Evolutionary conservation across 64 coral and sea anemone genomes (phyloP).

Genomic region (Dendrophyllia cribrosa): DNA sequence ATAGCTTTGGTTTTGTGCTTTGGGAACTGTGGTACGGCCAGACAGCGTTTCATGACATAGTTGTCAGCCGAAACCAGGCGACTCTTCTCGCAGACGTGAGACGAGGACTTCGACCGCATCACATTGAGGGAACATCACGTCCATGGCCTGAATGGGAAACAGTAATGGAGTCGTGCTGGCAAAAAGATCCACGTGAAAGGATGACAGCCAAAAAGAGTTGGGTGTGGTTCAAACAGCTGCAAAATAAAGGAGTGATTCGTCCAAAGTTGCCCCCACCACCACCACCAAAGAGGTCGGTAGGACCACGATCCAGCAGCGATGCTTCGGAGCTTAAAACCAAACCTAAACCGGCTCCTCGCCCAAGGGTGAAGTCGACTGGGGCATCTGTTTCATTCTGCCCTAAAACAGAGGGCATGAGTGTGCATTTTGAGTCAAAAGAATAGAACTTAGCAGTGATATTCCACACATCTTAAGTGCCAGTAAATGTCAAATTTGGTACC

Average conservation of each 20-base stretch:
- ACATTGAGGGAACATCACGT: neutral
- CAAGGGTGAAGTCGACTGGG: neutral
- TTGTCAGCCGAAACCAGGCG: too few relatives aligned
- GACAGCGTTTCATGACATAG: neutral
- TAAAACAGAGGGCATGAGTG: neutral
- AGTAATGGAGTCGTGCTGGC: constrained; percentile 26
- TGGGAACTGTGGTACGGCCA: constrained; percentile 47
- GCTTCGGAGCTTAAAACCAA: neutral
- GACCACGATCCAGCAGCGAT: neutral
- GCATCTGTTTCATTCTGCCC: neutral
- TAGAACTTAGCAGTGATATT: neutral
- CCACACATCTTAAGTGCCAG: neutral
- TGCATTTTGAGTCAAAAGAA: neutral
- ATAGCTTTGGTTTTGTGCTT: constrained; percentile 38
- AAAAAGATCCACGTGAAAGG: neutral
- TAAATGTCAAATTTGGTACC: too few relatives aligned
- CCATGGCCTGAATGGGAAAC: neutral
- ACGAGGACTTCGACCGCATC: neutral
- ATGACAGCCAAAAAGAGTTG: neutral
- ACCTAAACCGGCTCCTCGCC: neutral
- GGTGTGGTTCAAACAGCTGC: neutral
- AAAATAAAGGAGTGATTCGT: neutral
- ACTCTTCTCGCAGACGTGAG: neutral
- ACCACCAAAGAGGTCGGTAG: neutral
- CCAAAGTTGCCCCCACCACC: neutral